Evolutionary conservation across 2,113 vertebrate genomes (phyloP).

Genomic region (Hippolais icterina): DNA sequence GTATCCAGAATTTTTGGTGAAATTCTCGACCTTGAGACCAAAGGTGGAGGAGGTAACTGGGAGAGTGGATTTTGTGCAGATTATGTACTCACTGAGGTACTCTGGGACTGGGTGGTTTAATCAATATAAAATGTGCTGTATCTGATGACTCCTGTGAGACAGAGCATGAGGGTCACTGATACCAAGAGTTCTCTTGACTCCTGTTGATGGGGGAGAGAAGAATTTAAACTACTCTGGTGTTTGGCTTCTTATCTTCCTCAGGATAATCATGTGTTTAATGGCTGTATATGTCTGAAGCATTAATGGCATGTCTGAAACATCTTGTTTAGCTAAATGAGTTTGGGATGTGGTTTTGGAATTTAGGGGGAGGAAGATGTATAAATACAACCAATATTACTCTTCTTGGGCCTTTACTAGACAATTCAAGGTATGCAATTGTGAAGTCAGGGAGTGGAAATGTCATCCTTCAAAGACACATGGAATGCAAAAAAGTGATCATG

Average conservation of each 20-base stretch:
- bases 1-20: neutral
- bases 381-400: neutral
- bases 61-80: neutral
- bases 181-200: neutral
- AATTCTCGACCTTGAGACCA: neutral
- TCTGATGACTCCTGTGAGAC: neutral
- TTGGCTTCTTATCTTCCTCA: neutral
- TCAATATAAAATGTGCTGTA: neutral
- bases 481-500: neutral
- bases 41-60: neutral
- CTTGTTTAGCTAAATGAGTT: neutral
- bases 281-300: neutral
- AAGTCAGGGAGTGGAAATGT: neutral
- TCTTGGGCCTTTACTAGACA: neutral
- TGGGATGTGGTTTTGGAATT: neutral
- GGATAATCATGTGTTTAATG: neutral
- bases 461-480: neutral
- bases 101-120: neutral
- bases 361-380: neutral
- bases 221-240: neutral
- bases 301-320: neutral
- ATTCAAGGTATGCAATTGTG: neutral
- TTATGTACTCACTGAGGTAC: neutral
- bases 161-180: neutral
- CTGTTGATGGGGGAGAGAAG: neutral